These are phyloP conservation scores for Campaea margaritaria DNA, from an alignment of 2,888 invertebrate genomes.

Conservation along the genomic window DNA sequence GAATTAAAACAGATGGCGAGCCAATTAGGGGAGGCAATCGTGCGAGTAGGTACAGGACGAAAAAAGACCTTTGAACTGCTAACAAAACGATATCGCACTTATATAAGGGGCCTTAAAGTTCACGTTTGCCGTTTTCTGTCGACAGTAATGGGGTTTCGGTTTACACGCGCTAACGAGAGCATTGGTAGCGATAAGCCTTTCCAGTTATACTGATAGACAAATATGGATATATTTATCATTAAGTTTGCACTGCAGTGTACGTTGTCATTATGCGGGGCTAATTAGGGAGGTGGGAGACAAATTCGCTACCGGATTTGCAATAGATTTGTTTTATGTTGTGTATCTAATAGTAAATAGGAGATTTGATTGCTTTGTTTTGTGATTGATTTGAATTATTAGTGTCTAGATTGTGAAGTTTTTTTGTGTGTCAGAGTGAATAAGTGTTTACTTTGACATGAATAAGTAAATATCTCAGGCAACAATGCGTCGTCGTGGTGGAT, in stretches of 20 bases:
- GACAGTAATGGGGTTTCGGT: conserved; percentile 75
- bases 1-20: conserved; percentile 84
- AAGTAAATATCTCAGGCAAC: too few species aligned
- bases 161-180: conserved; percentile 82
- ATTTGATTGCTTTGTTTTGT: too few species aligned
- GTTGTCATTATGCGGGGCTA: conserved; percentile 69
- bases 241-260: conserved; percentile 72
- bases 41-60: conserved; percentile 79
- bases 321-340: conserved; percentile 32
- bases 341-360: conserved; percentile 6
- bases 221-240: conserved; percentile 83
- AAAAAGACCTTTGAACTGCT: conserved; percentile 68
- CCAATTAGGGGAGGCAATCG: conserved; percentile 85
- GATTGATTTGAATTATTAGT: too few species aligned
- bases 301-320: conserved; percentile 51
- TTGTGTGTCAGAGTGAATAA: too few species aligned
- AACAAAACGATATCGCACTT: conserved; percentile 54
- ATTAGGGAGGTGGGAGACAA: conserved; percentile 63
- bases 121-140: conserved; percentile 49
- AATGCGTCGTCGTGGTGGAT: too few species aligned
- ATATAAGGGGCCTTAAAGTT: conserved; percentile 52
- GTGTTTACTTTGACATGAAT: too few species aligned
- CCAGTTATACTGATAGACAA: conserved; percentile 82
- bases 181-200: conserved; percentile 74
- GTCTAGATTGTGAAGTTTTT: too few species aligned